Conservation (phyloP, 1,140 invertebrate species). For the Aporrectodea caliginosa region DNA sequence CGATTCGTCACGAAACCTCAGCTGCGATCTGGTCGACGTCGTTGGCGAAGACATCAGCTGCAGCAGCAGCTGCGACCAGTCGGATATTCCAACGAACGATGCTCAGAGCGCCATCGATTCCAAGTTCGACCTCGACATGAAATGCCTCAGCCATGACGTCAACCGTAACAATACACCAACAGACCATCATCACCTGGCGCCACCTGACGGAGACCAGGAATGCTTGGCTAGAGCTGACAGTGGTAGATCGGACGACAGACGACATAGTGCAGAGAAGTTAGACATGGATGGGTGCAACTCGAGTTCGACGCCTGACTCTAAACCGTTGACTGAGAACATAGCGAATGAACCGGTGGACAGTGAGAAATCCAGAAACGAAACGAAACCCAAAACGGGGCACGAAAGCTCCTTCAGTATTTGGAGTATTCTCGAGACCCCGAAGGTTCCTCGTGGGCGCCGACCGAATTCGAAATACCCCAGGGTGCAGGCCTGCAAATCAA, state of each 20-base stretch:
- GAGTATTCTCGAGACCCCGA: constrained; percentile 18
- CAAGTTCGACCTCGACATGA: too few relatives aligned
- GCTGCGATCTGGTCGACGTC: neutral
- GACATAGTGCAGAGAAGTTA: neutral
- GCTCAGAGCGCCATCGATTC: neutral
- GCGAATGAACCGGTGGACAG: neutral
- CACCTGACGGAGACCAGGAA: too few relatives aligned
- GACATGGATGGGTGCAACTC: neutral
- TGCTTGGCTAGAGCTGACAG: neutral
- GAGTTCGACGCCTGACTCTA: neutral
- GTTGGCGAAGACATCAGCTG: neutral
- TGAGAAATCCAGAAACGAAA: neutral
- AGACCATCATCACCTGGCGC: too few relatives aligned
- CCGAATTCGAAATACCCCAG: constrained; percentile 46
- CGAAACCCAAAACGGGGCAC: neutral
- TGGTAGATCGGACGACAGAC: too few relatives aligned
- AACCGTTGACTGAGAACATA: neutral
- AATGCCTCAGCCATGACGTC: neutral
- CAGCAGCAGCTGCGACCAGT: neutral
- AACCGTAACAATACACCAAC: neutral
- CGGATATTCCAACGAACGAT: neutral
- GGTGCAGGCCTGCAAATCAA: constrained; percentile 56
- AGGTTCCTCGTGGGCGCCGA: neutral
- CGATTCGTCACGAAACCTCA: neutral
- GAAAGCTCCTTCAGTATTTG: constrained; percentile 21